phyloP scores from a whole-genome alignment of 2,113 vertebrate species.

The Protobothrops flavoviridis region DNA sequence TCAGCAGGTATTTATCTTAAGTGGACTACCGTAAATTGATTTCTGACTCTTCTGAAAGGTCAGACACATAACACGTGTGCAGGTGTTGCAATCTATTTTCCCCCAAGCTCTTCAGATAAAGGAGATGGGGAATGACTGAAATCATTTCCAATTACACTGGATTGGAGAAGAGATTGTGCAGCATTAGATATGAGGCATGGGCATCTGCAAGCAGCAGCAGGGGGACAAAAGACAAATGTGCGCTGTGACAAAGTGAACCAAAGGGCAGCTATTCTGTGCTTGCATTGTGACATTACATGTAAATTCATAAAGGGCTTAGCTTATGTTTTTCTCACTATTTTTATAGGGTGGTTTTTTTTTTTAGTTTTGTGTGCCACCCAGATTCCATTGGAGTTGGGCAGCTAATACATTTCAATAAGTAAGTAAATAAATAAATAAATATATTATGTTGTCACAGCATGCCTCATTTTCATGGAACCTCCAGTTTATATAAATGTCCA shows the following conservation, averaged over 20 bases:
- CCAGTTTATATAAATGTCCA: background rate
- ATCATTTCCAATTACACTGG: background rate
- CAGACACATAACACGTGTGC: background rate
- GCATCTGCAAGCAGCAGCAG: background rate
- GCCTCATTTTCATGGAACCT: background rate
- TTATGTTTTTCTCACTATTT: background rate
- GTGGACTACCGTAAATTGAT: background rate
- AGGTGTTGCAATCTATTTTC: background rate
- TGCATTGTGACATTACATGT: background rate
- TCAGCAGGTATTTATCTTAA: background rate
- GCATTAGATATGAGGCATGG: background rate
- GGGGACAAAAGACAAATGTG: background rate
- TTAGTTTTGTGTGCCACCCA: background rate
- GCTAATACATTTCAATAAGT: background rate
- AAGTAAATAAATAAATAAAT: background rate
- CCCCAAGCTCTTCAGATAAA: background rate
- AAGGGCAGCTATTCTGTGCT: background rate
- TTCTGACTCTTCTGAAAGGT: background rate
- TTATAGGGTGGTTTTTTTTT: background rate
- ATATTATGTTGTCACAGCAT: background rate
- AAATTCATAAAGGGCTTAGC: background rate
- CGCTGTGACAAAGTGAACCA: background rate
- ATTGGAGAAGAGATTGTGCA: background rate
- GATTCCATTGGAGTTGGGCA: background rate
- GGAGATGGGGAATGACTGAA: background rate